A percentile compares a stretch with the other conserved stretches of the same genome.
Conservation (phyloP, 2,113 vertebrate genomes). For the Leptocoma aspasia region DNA sequence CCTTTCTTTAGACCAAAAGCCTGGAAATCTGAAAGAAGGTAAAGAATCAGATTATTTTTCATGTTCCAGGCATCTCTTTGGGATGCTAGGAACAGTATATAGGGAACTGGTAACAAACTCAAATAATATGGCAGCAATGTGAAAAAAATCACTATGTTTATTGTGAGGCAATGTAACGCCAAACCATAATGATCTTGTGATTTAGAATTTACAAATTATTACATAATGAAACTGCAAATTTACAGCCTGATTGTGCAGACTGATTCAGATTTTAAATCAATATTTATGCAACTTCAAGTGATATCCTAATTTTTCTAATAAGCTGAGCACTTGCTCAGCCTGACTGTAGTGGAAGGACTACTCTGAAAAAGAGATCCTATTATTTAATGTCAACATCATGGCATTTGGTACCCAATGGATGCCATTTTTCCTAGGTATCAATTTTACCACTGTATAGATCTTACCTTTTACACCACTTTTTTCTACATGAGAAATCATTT, state of each 20-base stretch:
- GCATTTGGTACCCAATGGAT: neutral
- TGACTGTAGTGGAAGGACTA: neutral
- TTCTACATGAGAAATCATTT: neutral
- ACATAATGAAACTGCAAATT: neutral
- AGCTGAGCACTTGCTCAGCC: neutral
- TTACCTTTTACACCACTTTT: neutral
- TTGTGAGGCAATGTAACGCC: neutral
- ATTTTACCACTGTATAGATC: neutral
- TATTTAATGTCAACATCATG: neutral
- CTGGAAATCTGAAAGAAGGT: constrained; percentile 84
- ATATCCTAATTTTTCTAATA: neutral
- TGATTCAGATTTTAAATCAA: neutral
- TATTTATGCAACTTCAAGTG: neutral
- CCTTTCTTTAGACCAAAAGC: constrained; percentile 96
- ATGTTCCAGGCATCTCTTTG: neutral
- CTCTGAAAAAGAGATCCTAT: neutral
- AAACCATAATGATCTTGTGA: neutral
- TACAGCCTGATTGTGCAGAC: neutral
- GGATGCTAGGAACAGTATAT: neutral
- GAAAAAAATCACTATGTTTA: neutral
- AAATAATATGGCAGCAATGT: neutral
- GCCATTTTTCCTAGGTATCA: neutral
- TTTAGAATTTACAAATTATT: neutral
- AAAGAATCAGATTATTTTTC: neutral
- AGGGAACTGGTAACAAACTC: neutral